phyloP scores from a whole-genome alignment of 2,888 invertebrate genomes.

The Oasisia sp. region DNA sequence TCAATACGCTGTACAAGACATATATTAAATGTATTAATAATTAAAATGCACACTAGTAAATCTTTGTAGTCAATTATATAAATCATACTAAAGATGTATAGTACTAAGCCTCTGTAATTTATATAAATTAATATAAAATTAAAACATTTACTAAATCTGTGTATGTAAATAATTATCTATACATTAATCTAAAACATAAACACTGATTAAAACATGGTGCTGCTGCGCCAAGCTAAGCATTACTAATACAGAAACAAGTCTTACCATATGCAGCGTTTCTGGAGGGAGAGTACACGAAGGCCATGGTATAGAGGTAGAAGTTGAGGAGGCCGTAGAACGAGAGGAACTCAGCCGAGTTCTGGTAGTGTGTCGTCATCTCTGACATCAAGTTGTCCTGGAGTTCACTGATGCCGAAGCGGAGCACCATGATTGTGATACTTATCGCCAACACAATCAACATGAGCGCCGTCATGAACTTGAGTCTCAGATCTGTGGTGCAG shows the following conservation, averaged over 20 bases:
- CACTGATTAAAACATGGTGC: no score
- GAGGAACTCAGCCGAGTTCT: slow-evolving; percentile 94
- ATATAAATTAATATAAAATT: no score
- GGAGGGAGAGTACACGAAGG: slow-evolving; percentile 91
- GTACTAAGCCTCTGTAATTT: no score
- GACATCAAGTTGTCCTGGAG: slow-evolving; percentile 95
- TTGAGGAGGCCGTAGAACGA: slow-evolving; percentile 92
- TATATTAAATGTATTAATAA: no score
- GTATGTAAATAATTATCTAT: no score
- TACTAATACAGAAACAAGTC: slow-evolving; percentile 45
- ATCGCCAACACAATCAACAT: slow-evolving; percentile 84
- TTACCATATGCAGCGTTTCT: slow-evolving; percentile 84
- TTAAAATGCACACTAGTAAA: no score
- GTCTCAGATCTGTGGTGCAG: slow-evolving; percentile 79
- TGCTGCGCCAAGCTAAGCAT: no score
- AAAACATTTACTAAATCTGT: no score
- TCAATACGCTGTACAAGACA: no score
- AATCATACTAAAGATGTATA: no score
- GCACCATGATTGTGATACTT: slow-evolving; percentile 79
- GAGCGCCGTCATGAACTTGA: slow-evolving; percentile 88
- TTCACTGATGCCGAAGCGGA: slow-evolving; percentile 84
- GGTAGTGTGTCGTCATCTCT: slow-evolving; percentile 85
- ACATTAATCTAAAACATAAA: no score
- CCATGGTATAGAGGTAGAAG: slow-evolving; percentile 92
- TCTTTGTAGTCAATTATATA: no score